Percentiles rank a stretch among this genome's conserved stretches.
Evolutionary conservation across 2,113 vertebrate genomes (phyloP).

Genomic region (Tauraco erythrolophus): DNA sequence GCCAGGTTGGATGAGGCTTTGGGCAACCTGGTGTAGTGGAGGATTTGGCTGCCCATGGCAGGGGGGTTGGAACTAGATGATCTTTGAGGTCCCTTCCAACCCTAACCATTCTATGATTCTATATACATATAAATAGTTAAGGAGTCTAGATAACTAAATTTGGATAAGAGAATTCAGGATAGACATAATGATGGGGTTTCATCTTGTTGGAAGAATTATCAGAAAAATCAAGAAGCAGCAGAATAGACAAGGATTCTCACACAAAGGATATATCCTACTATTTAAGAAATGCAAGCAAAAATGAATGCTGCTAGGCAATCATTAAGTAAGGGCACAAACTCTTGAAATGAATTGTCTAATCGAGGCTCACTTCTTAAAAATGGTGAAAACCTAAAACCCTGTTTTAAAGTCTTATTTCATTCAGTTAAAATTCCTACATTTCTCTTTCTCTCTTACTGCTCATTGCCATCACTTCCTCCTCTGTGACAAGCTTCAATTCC

Average conservation of each 20-base stretch:
- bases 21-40: too few species aligned
- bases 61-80: too few species aligned
- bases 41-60: too few species aligned
- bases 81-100: too few species aligned
- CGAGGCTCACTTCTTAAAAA: neutral
- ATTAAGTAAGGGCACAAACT: neutral
- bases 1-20: too few species aligned
- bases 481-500: neutral
- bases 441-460: neutral
- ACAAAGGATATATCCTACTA: neutral
- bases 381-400: accelerated
- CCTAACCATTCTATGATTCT: too few species aligned
- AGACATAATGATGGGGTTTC: neutral
- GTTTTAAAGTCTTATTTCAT: neutral
- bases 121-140: neutral
- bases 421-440: neutral
- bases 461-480: neutral
- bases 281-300: neutral
- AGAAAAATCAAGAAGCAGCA: neutral
- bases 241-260: neutral
- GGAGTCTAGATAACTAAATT: neutral
- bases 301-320: neutral
- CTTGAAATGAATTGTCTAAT: neutral
- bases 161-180: neutral
- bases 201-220: neutral